These are phyloP conservation scores for Sterna hirundo DNA, from an alignment of 2,113 vertebrate species.

Conservation along the genomic window DNA sequence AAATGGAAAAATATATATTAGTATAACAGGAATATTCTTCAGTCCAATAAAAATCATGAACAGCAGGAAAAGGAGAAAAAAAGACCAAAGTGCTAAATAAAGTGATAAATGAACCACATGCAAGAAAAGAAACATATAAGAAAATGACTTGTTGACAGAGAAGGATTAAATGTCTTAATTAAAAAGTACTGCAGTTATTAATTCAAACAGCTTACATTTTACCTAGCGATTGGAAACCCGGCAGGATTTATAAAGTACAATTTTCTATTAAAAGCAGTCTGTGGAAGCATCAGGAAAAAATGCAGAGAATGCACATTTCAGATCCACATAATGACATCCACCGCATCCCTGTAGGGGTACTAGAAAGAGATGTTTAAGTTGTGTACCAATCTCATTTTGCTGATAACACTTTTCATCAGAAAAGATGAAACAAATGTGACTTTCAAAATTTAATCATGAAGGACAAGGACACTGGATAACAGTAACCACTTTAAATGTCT, in stretches of 20 bases:
- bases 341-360: constrained; percentile 28
- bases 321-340: constrained; percentile 26
- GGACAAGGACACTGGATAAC: constrained; percentile 51
- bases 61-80: not conserved
- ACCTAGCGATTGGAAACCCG: not conserved
- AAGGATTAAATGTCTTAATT: constrained; percentile 43
- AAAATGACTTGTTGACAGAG: constrained; percentile 9
- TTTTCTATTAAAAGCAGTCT: constrained; percentile 40
- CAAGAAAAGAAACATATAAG: not conserved
- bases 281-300: constrained; percentile 9
- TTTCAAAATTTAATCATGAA: constrained; percentile 64
- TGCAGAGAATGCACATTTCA: constrained; percentile 42
- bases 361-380: constrained; percentile 42
- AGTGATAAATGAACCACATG: not conserved
- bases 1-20: not conserved
- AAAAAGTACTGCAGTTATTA: constrained; percentile 18
- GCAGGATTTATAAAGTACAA: constrained; percentile 5
- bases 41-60: not conserved
- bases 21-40: not conserved
- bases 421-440: constrained; percentile 61
- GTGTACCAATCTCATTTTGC: constrained; percentile 52
- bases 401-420: constrained; percentile 56
- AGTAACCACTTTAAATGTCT: constrained; percentile 30
- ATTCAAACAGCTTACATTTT: constrained; percentile 16
- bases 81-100: not conserved